phyloP scores from a whole-genome alignment of 2,888 invertebrate species.

The Cotesia congregata region DNA sequence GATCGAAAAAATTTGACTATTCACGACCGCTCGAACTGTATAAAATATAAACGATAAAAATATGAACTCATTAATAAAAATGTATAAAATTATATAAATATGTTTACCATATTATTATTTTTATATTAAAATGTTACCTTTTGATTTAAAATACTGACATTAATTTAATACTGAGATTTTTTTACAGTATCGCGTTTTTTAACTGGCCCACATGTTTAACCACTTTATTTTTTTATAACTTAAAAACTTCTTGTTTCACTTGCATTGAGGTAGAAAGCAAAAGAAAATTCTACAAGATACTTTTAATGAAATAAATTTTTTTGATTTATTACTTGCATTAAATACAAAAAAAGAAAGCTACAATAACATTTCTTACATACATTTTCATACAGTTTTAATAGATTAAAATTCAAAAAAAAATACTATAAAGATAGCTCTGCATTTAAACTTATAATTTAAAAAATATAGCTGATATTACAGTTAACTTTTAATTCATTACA shows the following conservation, averaged over 20 bases:
- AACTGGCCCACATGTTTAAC: too few relatives aligned
- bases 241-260: too few relatives aligned
- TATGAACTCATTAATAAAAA: background rate
- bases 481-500: background rate
- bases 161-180: too few relatives aligned
- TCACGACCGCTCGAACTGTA: background rate
- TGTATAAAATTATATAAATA: too few relatives aligned
- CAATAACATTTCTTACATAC: constrained; percentile 11
- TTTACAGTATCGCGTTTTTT: too few relatives aligned
- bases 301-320: background rate
- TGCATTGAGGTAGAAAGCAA: background rate
- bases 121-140: too few relatives aligned
- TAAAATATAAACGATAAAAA: background rate
- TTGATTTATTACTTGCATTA: constrained; percentile 3
- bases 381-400: background rate
- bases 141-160: too few relatives aligned
- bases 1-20: background rate
- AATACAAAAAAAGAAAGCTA: constrained; percentile 17
- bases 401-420: background rate
- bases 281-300: background rate
- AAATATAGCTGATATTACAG: background rate
- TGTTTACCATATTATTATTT: too few relatives aligned
- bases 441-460: background rate
- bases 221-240: too few relatives aligned
- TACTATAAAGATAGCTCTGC: constrained; percentile 4